Base-by-base conservation (phyloP, 1,140 invertebrate genomes). In the Tachypleus tridentatus region DNA sequence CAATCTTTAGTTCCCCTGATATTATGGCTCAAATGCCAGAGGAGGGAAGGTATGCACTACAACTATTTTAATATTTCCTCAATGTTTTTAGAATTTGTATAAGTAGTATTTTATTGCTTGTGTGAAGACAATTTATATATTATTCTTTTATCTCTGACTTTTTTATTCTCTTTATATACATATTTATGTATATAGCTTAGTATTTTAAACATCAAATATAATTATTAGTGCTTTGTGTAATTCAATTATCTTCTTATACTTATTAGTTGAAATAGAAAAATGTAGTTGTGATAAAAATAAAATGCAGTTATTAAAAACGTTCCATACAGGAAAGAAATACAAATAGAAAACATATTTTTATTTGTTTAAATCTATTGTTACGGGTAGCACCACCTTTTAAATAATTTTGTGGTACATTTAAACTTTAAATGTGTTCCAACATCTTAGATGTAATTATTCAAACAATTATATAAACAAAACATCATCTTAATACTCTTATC, bases 1-100 rank as follows among this genome's bases (percentile, higher is more conserved):
- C 96, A 3, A 97, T 99, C 70, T 98, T 98, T 77, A 90, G 90
- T 4, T 97, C 93, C n/a, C 94, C 94, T 3, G 96, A 99, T 78
- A 98, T 99, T 76, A 95, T 97, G 79, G 79, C 82, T 11, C 83
- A 84, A 91, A 97, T 84, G 86, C 93, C 93, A 0, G 90, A 93
- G 76, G 90, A 93, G 80, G 93, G 91, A 11, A 66, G 70, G 70
- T 70, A 65, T 7, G 49, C 3, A 58, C 7, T 29, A 49, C 58
- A 29, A 7, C 11, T 6, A 60, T 60, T 60, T 3, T 50, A 11
- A 11, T 47, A 50, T 60, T 49, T 60, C 7, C 7, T 60, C n/a
- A 50, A 78, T 79, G 68, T 72, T 74, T 47, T 8, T 54, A 54
- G 6, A 8, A 54, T 8, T 54, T 7, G 1, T 54, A 8, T 54